A percentile compares a stretch with the other conserved stretches of the same genome.
phyloP scores from a whole-genome alignment of 2,113 vertebrate genomes.

The Suncus etruscus region DNA sequence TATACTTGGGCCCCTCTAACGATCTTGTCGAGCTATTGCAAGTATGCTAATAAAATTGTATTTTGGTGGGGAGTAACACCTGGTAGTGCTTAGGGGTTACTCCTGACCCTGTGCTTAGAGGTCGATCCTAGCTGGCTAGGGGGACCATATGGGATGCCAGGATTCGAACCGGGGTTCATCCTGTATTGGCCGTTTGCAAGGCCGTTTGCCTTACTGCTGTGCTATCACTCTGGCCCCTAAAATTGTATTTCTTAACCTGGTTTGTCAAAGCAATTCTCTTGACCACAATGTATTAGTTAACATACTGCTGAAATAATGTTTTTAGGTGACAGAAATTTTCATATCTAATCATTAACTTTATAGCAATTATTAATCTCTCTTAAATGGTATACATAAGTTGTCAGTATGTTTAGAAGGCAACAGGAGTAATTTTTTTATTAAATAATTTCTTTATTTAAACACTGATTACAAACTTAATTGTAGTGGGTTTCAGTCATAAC shows the following conservation, averaged over 20 bases:
- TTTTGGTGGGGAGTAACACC: background rate
- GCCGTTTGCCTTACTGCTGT: too few species aligned
- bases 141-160: too few species aligned
- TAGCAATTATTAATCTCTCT: background rate
- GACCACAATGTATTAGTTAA: background rate
- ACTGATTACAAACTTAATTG: too few species aligned
- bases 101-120: too few species aligned
- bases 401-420: conserved; percentile 9
- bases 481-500: too few species aligned
- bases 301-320: conserved; percentile 8
- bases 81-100: too few species aligned
- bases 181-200: too few species aligned
- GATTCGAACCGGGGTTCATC: too few species aligned
- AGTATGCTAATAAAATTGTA: background rate
- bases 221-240: too few species aligned
- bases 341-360: conserved; percentile 49
- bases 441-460: too few species aligned
- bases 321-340: conserved; percentile 26
- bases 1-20: background rate
- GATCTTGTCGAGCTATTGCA: background rate
- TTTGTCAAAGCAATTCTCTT: background rate
- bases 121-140: too few species aligned
- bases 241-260: background rate
- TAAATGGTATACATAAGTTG: conserved; percentile 23
- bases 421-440: background rate